Percentiles rank a stretch among this genome's conserved stretches.
These are phyloP conservation scores for Agrotis puta DNA, from an alignment of 2,888 invertebrate species.

Conservation along the genomic window DNA sequence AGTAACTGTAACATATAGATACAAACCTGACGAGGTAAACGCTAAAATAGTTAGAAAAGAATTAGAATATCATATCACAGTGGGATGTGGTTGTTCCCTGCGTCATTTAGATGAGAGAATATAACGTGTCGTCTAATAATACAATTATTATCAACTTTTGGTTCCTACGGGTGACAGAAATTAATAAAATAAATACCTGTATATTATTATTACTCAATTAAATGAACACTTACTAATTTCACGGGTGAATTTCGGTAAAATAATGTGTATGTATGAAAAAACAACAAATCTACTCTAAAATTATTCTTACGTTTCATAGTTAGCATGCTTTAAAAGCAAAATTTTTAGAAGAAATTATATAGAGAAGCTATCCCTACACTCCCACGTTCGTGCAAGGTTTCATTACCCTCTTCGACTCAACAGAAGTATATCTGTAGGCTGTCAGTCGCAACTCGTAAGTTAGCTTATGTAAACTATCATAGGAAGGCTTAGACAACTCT, in stretches of 20 bases:
- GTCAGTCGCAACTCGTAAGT: conserved; percentile 74
- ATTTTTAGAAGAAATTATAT: conserved; percentile 63
- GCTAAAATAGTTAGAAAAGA: conserved; percentile 30
- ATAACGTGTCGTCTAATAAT: conserved; percentile 40
- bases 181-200: conserved; percentile 31
- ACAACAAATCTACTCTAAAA: conserved; percentile 45
- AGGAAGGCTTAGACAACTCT: conserved; percentile 64
- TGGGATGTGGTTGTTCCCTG: conserved; percentile 16
- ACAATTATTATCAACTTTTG: conserved; percentile 28
- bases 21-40: conserved; percentile 37
- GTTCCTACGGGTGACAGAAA: conserved; percentile 47
- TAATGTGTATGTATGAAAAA: conserved; percentile 39
- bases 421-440: conserved; percentile 55
- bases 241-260: conserved; percentile 31
- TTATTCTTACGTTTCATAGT: conserved; percentile 55
- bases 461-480: conserved; percentile 77
- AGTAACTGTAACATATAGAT: conserved; percentile 14
- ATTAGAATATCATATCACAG: conserved; percentile 26
- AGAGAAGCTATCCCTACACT: conserved; percentile 79
- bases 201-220: conserved; percentile 44
- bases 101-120: conserved; percentile 57
- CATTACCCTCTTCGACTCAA: conserved; percentile 68
- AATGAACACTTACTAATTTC: conserved; percentile 28
- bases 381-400: conserved; percentile 81
- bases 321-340: conserved; percentile 79